These are phyloP conservation scores for Anseranas semipalmata DNA, from an alignment of 2,113 vertebrate species.

Conservation along the genomic window DNA sequence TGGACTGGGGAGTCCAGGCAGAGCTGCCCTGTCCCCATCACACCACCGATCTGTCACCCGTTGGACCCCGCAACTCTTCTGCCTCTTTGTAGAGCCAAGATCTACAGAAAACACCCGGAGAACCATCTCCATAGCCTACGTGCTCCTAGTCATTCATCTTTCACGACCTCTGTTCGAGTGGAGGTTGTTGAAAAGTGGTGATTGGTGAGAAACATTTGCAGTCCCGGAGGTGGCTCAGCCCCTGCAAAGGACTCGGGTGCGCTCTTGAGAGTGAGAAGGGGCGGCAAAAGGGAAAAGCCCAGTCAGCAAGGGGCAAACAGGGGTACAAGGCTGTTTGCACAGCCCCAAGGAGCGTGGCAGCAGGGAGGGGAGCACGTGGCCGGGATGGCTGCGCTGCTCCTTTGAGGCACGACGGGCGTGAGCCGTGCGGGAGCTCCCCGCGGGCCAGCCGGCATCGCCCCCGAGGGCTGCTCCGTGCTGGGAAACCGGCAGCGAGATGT, in stretches of 20 bases:
- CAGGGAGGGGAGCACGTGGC: no score
- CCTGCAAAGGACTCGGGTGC: not conserved
- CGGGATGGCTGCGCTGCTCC: no score
- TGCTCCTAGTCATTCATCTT: not conserved
- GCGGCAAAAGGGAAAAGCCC: not conserved
- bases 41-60: rapidly evolving
- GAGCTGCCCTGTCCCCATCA: not conserved
- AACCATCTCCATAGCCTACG: rapidly evolving
- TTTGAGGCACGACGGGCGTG: no score
- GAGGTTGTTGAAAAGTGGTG: not conserved
- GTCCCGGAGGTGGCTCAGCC: not conserved
- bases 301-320: not conserved
- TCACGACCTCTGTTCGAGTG: rapidly evolving
- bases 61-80: not conserved
- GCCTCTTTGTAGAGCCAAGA: rapidly evolving
- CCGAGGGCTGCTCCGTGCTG: rapidly evolving
- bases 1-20: not conserved
- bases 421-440: no score
- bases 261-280: not conserved
- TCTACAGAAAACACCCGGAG: not conserved
- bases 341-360: no score
- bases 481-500: not conserved
- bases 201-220: not conserved
- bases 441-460: not conserved
- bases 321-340: not conserved